Evolutionary conservation across 2,888 invertebrate genomes (phyloP).

Genomic region (Elmis aenea): DNA sequence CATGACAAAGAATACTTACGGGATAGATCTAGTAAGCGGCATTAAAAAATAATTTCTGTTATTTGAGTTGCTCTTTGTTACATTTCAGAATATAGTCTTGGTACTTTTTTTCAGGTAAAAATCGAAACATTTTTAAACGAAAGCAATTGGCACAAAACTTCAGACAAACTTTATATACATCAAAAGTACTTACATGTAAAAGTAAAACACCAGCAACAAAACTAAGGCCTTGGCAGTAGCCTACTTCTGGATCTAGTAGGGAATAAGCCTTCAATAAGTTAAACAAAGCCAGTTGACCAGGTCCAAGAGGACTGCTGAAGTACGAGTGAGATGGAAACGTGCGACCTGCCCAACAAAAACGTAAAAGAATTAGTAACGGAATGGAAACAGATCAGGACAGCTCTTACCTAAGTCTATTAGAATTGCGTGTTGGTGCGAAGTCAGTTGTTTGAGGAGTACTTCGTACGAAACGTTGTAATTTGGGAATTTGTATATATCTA

Average conservation of each 20-base stretch:
- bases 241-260: slow-evolving; percentile 86
- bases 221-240: slow-evolving; percentile 94
- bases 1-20: no score
- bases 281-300: slow-evolving; percentile 89
- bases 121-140: no score
- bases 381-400: no score
- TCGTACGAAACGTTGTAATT: slow-evolving; percentile 76
- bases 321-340: slow-evolving; percentile 94
- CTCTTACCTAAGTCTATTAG: slow-evolving; percentile 85
- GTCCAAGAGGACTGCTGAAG: slow-evolving; percentile 85
- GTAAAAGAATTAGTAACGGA: background rate
- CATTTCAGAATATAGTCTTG: no score
- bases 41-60: no score
- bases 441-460: slow-evolving; percentile 75
- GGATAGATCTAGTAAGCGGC: no score
- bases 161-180: no score
- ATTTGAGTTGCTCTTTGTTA: no score
- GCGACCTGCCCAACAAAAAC: slow-evolving; percentile 53
- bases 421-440: slow-evolving; percentile 94
- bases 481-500: slow-evolving; percentile 65
- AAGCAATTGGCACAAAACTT: no score
- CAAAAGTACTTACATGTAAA: slow-evolving; percentile 72
- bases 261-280: slow-evolving; percentile 96
- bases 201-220: slow-evolving; percentile 92
- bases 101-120: no score